Base-by-base conservation (phyloP, 2,888 invertebrate species). In the Drosophila nigricruria region DNA sequence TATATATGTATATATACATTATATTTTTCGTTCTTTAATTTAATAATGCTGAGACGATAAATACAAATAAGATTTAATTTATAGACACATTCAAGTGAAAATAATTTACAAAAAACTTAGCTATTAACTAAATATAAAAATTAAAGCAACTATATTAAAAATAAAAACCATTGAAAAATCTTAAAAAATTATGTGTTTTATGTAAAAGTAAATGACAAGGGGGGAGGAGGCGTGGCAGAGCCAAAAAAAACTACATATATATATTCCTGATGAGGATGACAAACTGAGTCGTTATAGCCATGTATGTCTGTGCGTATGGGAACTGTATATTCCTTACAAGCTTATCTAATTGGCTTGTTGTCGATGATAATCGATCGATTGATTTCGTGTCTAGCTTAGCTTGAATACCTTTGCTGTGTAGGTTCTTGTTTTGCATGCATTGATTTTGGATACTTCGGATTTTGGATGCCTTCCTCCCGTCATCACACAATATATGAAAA, bases 21-120 rank as follows among this genome's bases (percentile, higher is more conserved):
- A 20, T 60, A n/a, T 73, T 84, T 76, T 70, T 67, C 63, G 78
- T 64, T 78, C 70, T 71, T 76, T 74, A 73, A 68, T 71, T 88
- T 77, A 86, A 70, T 78, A 82, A 82, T 81, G 73, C 86, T 72
- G 86, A 71, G 88, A 82, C 71, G 81, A 83, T 82, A 73, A 78
- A 88, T 88, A 87, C 66, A 84, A 71, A 63, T 83, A 84, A 84
- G 79, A 72, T 71, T 81, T 89, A 85, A 89, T 89, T 89, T 85
- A 85, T 89, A 87, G 89, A 89, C 73, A 78, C 77, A 86, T 88
- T 86, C 66, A 85, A 89, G 65, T 84, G 79, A 81, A 79, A 81
- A 79, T 89, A 84, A 89, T 84, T 89, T 84, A 84, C 89, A 84
- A 84, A 79, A 88, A 84, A 75, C 68, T 72, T 81, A 79, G 89